Percentiles rank a stretch among this genome's conserved stretches.
These are phyloP conservation scores for Papilio polyxenes DNA, from an alignment of 1,140 invertebrate genomes.

Conservation along the genomic window DNA sequence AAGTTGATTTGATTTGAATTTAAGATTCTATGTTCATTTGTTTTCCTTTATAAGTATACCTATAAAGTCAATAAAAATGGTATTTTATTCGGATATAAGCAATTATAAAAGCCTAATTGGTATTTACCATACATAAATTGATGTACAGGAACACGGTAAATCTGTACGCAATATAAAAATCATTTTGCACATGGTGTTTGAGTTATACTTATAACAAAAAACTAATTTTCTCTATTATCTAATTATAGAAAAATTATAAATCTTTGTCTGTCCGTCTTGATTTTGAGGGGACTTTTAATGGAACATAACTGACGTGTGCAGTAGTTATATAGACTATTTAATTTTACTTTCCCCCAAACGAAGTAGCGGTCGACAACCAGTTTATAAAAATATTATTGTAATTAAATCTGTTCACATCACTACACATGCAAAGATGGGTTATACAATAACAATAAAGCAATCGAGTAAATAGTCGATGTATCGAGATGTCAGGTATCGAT, in stretches of 20 bases:
- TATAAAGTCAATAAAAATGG: no score
- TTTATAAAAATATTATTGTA: no score
- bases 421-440: conserved; percentile 59
- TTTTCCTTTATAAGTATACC: no score
- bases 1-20: background rate
- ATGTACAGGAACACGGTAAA: conserved; percentile 40
- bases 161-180: conserved; percentile 41
- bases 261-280: no score
- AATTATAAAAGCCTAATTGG: background rate
- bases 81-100: background rate
- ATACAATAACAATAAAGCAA: conserved; percentile 74
- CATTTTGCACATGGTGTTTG: conserved; percentile 48
- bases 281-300: no score
- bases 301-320: no score
- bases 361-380: no score
- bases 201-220: no score
- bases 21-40: background rate
- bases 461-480: conserved; percentile 73
- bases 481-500: conserved; percentile 53
- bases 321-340: no score
- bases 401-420: background rate
- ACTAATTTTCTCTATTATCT: no score
- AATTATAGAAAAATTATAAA: no score
- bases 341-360: no score
- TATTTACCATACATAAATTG: conserved; percentile 8